These are phyloP conservation scores for Ranitomeya variabilis DNA, from an alignment of 2,113 vertebrate genomes.

Conservation along the genomic window DNA sequence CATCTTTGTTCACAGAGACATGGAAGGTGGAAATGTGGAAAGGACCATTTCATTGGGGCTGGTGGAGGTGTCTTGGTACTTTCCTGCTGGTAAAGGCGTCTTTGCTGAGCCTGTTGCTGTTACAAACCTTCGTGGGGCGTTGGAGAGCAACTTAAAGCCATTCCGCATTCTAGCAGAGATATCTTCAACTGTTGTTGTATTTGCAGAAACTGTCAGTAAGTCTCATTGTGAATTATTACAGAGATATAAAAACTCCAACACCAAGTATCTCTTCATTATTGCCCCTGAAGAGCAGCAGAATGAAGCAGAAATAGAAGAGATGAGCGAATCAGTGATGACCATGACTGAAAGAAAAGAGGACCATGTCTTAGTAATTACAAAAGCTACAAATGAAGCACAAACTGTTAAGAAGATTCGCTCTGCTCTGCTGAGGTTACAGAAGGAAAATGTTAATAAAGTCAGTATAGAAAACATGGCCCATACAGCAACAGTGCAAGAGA, in stretches of 20 bases:
- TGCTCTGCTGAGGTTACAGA: slow-evolving; percentile 25
- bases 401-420: slow-evolving; percentile 49
- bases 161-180: slow-evolving; percentile 62
- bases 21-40: slow-evolving; percentile 65
- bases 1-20: slow-evolving; percentile 73
- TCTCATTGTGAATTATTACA: slow-evolving; percentile 61
- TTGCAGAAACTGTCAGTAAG: slow-evolving; percentile 64
- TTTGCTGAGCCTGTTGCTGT: slow-evolving; percentile 66
- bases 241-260: slow-evolving; percentile 61
- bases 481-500: slow-evolving; percentile 33
- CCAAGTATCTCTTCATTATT: slow-evolving; percentile 66
- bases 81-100: slow-evolving; percentile 64
- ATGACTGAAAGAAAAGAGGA: slow-evolving; percentile 60
- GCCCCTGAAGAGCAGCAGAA: slow-evolving; percentile 61
- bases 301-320: slow-evolving; percentile 57
- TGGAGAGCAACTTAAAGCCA: slow-evolving; percentile 66
- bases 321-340: slow-evolving; percentile 59
- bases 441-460: slow-evolving; percentile 13
- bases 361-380: slow-evolving; percentile 63
- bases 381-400: slow-evolving; percentile 42
- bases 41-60: slow-evolving; percentile 68
- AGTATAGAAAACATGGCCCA: slow-evolving; percentile 42
- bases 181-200: slow-evolving; percentile 61
- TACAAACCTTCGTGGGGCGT: slow-evolving; percentile 66
- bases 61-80: slow-evolving; percentile 76